Evolutionary conservation across 2,113 vertebrate genomes (phyloP).

Genomic region (Oncorhynchus nerka): DNA sequence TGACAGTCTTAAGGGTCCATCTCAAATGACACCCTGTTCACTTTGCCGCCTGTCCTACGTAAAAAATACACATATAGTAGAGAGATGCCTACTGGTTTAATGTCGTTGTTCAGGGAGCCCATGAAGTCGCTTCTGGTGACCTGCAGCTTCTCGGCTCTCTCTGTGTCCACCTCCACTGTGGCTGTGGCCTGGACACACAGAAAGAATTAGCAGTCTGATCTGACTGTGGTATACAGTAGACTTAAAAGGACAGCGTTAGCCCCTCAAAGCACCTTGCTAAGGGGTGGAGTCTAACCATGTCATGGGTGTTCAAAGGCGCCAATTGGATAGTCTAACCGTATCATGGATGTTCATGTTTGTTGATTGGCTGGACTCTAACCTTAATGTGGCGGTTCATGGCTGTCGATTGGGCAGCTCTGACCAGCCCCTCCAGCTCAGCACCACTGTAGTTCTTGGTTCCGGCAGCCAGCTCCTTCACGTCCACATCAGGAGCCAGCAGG

Average conservation of each 20-base stretch:
- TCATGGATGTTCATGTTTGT: background rate
- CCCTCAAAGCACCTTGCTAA: no score
- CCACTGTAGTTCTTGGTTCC: conserved; percentile 99
- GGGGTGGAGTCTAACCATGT: no score
- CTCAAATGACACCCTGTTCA: no score
- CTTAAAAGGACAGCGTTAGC: background rate
- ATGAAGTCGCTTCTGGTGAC: conserved; percentile 90
- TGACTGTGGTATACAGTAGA: background rate
- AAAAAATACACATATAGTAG: background rate
- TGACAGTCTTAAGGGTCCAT: no score
- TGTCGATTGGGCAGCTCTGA: conserved; percentile 95
- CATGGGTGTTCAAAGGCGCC: no score
- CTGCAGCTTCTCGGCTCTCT: conserved; percentile 92
- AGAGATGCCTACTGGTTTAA: conserved; percentile 86
- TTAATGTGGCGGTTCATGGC: conserved; percentile 99
- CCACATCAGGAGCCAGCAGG: conserved; percentile 82
- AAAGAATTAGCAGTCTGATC: background rate
- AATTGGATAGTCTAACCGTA: background rate
- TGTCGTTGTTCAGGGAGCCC: conserved; percentile 94
- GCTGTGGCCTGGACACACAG: conserved; percentile 82
- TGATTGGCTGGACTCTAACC: conserved; percentile 67
- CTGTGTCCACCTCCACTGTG: conserved; percentile 98
- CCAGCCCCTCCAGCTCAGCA: conserved; percentile 93
- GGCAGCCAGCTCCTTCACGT: conserved; percentile 83
- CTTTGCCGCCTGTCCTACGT: no score